A percentile compares a stretch with the other conserved stretches of the same genome.
Conservation (phyloP, 2,113 vertebrate genomes). For the Pelmatolapia mariae region DNA sequence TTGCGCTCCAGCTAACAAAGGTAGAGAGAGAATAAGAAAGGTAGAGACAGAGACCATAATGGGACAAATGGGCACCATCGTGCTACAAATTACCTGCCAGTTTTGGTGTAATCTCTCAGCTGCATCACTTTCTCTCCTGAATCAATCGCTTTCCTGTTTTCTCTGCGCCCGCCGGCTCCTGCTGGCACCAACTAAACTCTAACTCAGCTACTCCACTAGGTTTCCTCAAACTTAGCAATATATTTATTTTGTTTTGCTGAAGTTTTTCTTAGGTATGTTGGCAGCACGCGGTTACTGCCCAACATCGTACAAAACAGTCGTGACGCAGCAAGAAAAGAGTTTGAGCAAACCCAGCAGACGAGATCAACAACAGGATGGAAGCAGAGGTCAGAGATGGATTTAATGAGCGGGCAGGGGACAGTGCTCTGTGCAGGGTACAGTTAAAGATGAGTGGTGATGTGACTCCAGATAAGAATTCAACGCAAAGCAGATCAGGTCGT, state of each 20-base stretch:
- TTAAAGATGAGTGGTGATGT: not conserved
- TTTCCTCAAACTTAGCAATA: not conserved
- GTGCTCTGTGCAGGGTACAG: not conserved
- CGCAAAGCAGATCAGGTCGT: rapidly evolving
- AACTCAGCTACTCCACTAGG: not conserved
- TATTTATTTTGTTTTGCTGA: conserved; percentile 23
- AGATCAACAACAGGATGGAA: not conserved
- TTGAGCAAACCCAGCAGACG: not conserved
- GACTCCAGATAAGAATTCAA: not conserved
- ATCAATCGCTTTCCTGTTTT: conserved; percentile 8
- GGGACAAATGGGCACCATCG: conserved; percentile 55
- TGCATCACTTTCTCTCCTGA: conserved; percentile 45
- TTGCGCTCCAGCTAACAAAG: conserved; percentile 36
- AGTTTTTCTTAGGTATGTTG: not conserved
- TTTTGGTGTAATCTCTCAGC: conserved; percentile 59
- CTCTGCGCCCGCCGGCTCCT: not conserved
- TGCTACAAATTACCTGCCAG: conserved; percentile 72
- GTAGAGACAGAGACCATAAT: conserved; percentile 43
- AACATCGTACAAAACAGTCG: not conserved
- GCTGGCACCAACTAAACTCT: not conserved
- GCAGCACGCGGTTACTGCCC: not conserved
- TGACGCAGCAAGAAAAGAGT: not conserved
- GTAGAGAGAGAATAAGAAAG: not conserved
- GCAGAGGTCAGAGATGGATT: not conserved
- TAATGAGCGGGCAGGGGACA: not conserved